These are phyloP conservation scores for Centropus bengalensis DNA, from an alignment of 2,113 vertebrate species.

Conservation along the genomic window DNA sequence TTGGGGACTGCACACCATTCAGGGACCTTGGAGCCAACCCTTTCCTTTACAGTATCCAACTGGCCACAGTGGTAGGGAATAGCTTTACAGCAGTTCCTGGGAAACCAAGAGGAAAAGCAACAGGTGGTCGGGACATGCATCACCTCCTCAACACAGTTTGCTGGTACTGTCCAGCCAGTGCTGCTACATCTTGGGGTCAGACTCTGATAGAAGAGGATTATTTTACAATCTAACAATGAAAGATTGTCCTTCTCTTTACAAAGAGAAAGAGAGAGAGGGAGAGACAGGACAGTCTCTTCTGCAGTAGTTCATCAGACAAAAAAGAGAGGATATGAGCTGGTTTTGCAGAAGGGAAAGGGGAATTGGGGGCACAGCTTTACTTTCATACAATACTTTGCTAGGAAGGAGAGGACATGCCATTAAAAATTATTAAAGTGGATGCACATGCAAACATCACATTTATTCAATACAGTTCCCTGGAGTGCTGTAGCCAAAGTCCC, in stretches of 20 bases:
- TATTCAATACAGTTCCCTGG: background rate
- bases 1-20: background rate
- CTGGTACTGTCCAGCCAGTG: background rate
- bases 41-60: background rate
- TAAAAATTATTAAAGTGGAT: background rate
- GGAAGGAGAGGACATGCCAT: background rate
- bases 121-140: background rate
- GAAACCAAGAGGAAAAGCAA: conserved; percentile 4
- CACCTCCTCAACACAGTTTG: background rate
- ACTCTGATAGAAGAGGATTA: background rate
- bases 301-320: background rate
- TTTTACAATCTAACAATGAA: conserved; percentile 10
- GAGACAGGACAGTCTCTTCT: background rate
- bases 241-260: background rate
- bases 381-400: background rate
- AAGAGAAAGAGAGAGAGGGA: background rate
- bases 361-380: background rate
- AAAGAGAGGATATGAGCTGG: background rate
- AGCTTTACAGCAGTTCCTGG: background rate
- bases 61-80: background rate
- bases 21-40: background rate
- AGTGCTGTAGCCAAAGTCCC: background rate
- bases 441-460: background rate
- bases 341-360: background rate
- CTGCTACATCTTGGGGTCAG: background rate